These are phyloP conservation scores for Ecliptopera silaceata DNA, from an alignment of 2,888 invertebrate genomes.

Conservation along the genomic window DNA sequence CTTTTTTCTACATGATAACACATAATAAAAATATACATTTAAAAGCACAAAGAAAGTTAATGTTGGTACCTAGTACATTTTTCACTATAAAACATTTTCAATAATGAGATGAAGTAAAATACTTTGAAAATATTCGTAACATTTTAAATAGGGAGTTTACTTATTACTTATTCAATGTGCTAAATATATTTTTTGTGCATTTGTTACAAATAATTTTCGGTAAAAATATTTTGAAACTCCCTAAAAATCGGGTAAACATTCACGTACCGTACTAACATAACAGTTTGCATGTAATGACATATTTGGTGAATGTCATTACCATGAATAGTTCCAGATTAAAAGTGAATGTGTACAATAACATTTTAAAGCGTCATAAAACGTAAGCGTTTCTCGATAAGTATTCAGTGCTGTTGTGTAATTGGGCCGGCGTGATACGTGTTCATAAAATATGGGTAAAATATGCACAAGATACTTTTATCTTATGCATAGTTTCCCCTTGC, in stretches of 20 bases:
- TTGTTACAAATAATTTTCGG: background rate
- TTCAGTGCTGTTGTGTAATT: slow-evolving; percentile 8
- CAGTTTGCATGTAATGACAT: slow-evolving; percentile 21
- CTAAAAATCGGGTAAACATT: background rate
- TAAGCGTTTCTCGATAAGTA: slow-evolving; percentile 59
- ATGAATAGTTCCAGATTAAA: slow-evolving; percentile 50
- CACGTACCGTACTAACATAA: slow-evolving; percentile 1
- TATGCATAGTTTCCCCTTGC: no score
- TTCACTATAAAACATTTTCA: no score
- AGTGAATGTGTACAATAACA: slow-evolving; percentile 58
- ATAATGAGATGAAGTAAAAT: no score
- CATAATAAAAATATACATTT: no score
- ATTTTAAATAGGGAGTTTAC: no score
- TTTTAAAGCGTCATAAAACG: slow-evolving; percentile 62
- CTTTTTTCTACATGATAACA: no score
- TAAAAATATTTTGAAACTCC: background rate
- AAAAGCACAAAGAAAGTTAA: no score
- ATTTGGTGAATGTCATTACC: slow-evolving; percentile 29
- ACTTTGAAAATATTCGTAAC: no score
- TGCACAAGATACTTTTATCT: no score
- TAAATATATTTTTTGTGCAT: background rate
- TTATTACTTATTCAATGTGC: no score
- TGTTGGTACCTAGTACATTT: no score
- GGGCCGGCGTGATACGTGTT: background rate
- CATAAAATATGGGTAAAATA: background rate